Conservation (phyloP, 2,888 invertebrate genomes). For the Alcis repandata region DNA sequence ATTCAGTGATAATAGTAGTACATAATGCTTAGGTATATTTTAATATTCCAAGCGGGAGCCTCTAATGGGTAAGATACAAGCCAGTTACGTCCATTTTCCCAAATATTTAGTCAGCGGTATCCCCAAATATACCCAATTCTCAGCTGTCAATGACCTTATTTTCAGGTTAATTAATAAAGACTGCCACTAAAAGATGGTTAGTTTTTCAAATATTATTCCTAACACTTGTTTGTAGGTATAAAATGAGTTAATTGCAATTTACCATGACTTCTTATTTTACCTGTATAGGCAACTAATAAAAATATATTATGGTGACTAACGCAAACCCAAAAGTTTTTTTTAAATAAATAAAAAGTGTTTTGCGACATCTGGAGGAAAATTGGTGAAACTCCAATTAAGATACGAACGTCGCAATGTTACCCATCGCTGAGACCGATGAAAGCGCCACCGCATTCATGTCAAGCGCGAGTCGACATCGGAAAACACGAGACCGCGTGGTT, state of each 20-base stretch:
- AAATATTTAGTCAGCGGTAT: too few relatives aligned
- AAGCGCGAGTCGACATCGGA: constrained; percentile 69
- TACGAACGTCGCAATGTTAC: constrained; percentile 65
- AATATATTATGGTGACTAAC: too few relatives aligned
- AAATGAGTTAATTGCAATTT: too few relatives aligned
- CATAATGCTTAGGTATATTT: too few relatives aligned
- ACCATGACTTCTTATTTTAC: background rate
- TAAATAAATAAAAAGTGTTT: constrained; percentile 32
- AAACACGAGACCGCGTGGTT: constrained; percentile 76
- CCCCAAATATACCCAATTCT: too few relatives aligned
- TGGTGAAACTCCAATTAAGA: constrained; percentile 43
- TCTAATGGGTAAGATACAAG: too few relatives aligned
- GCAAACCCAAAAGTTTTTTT: too few relatives aligned
- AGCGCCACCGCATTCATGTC: constrained; percentile 66
- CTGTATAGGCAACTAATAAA: background rate
- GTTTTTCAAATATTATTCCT: background rate
- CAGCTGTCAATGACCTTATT: background rate
- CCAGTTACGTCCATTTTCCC: too few relatives aligned
- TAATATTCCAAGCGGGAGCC: too few relatives aligned
- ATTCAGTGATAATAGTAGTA: too few relatives aligned
- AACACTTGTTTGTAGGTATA: background rate
- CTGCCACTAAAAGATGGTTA: background rate
- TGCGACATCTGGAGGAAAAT: constrained; percentile 60
- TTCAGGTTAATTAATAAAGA: background rate
- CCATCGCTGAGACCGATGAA: constrained; percentile 78